A percentile compares a stretch with the other conserved stretches of the same genome.
Conservation (phyloP, 2,797 vertebrate genomes). For the Smutsia gigantea region DNA sequence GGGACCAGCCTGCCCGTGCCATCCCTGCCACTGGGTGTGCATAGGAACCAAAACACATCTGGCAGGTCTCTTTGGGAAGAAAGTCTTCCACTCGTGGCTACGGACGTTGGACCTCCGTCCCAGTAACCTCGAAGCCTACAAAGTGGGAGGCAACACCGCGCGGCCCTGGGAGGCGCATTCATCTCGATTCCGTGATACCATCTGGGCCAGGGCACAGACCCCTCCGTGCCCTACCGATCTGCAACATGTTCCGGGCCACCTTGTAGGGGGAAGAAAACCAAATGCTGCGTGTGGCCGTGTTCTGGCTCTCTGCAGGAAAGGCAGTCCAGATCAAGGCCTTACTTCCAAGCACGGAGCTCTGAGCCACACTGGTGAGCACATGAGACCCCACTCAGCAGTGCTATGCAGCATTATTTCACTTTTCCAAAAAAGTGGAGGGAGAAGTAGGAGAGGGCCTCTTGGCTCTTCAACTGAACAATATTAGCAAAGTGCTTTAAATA, state of each 20-base stretch:
- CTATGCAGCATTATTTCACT: background rate
- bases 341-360: background rate
- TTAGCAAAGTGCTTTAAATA: background rate
- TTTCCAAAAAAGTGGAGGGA: background rate
- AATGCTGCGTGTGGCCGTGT: background rate
- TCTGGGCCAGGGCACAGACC: background rate
- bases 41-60: background rate
- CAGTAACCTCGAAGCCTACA: background rate
- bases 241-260: background rate
- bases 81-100: background rate
- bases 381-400: rapidly evolving
- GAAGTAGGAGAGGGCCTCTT: background rate
- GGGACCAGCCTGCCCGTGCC: background rate
- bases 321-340: background rate
- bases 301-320: background rate
- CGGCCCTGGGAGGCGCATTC: background rate
- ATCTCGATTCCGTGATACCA: background rate
- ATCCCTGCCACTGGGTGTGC: rapidly evolving
- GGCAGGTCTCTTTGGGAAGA: background rate
- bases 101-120: background rate
- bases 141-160: rapidly evolving
- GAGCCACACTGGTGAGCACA: background rate
- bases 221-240: background rate
- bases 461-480: background rate
- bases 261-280: background rate